Evolutionary conservation across 1,140 invertebrate species (phyloP).

Genomic region (Ceratitis capitata): DNA sequence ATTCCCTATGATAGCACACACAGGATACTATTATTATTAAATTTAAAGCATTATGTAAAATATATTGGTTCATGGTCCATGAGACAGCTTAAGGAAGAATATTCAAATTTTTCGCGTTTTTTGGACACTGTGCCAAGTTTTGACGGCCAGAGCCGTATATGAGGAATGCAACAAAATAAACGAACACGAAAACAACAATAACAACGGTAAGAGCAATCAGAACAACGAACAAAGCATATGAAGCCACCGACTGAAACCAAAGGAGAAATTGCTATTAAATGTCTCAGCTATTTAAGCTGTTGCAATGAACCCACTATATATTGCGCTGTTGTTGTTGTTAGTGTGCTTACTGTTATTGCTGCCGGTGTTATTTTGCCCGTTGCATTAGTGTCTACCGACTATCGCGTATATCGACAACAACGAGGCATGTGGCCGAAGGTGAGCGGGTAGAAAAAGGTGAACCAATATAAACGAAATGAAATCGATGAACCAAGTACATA

Average conservation of each 20-base stretch:
- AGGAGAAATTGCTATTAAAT: background rate
- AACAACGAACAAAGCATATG: background rate
- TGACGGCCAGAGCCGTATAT: background rate
- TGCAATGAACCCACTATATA: background rate
- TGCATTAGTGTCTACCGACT: background rate
- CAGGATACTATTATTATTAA: no score
- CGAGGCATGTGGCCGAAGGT: background rate
- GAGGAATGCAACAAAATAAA: background rate
- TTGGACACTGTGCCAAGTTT: background rate
- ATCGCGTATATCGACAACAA: background rate
- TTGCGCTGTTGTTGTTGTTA: background rate
- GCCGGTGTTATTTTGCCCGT: background rate
- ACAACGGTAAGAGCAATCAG: background rate
- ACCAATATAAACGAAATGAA: background rate
- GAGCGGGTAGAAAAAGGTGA: background rate
- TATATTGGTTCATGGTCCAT: no score
- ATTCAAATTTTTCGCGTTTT: no score
- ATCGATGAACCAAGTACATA: background rate
- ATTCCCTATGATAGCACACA: no score
- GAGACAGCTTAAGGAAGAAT: no score
- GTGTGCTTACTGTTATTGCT: background rate
- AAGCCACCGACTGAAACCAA: background rate
- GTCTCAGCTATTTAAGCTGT: background rate
- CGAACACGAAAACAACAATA: background rate
- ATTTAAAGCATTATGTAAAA: no score